Conservation (phyloP, 2,113 vertebrate genomes). For the Hippolais icterina region DNA sequence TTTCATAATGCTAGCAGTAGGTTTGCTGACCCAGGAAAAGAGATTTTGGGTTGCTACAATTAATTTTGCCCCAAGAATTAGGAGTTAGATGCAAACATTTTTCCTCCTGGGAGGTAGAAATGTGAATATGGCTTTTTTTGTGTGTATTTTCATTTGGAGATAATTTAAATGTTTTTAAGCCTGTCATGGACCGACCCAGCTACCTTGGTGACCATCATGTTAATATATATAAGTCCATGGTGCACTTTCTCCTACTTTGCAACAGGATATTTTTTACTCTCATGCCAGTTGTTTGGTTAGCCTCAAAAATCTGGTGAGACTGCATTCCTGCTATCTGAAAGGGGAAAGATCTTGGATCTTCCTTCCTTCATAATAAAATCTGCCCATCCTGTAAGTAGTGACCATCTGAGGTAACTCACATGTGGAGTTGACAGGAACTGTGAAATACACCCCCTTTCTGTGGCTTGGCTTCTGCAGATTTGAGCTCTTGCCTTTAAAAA, state of each 20-base stretch:
- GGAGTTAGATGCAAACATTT: not conserved
- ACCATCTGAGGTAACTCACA: not conserved
- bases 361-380: not conserved
- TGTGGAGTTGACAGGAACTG: not conserved
- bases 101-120: not conserved
- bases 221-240: not conserved
- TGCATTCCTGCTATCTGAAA: not conserved
- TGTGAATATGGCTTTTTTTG: not conserved
- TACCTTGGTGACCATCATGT: not conserved
- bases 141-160: not conserved
- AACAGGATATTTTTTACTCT: not conserved
- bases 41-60: rapidly evolving
- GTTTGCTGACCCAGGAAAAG: not conserved
- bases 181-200: not conserved
- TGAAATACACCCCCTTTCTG: not conserved
- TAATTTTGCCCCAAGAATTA: not conserved
- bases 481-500: not conserved
- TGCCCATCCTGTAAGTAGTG: not conserved
- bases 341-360: not conserved
- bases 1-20: not conserved
- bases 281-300: not conserved
- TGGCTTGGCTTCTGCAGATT: not conserved
- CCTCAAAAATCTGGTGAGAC: not conserved
- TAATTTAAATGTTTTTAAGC: not conserved
- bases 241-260: not conserved